Evolutionary conservation across 2,113 vertebrate species (phyloP).

Genomic region (Euleptes europaea): DNA sequence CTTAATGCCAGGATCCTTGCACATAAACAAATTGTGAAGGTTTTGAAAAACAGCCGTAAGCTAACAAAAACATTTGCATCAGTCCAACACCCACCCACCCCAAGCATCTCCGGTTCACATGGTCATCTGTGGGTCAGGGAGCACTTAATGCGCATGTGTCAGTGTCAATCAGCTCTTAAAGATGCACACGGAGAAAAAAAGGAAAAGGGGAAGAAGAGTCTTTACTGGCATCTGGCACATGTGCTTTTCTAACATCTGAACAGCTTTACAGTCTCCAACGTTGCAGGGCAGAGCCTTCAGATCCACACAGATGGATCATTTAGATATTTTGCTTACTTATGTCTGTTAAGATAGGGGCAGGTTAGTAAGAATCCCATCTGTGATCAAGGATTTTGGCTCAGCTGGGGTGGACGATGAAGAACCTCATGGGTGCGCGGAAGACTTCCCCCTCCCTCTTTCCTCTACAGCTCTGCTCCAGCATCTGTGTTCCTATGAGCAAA

Average conservation of each 20-base stretch:
- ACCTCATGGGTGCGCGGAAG: neutral
- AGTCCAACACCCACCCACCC: too few species aligned
- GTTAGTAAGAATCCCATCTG: too few species aligned
- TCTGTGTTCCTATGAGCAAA: neutral
- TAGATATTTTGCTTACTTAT: too few species aligned
- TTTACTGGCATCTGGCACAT: neutral
- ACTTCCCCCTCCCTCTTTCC: neutral
- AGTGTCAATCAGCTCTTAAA: neutral
- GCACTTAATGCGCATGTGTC: neutral
- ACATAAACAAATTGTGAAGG: too few species aligned
- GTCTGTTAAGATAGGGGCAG: too few species aligned
- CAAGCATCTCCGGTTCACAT: neutral
- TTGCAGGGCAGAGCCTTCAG: neutral
- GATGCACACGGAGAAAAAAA: neutral
- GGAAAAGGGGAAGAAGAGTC: neutral
- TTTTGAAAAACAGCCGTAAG: too few species aligned
- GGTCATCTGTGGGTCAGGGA: too few species aligned
- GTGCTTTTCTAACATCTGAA: neutral
- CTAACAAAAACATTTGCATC: neutral
- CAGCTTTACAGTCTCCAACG: neutral
- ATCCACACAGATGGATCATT: neutral
- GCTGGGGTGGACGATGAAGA: too few species aligned
- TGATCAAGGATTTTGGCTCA: too few species aligned
- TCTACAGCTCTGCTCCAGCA: neutral
- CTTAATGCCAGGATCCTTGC: too few species aligned